Evolutionary conservation across 2,113 vertebrate species (phyloP), one percentile per base, ranked within the genome.

Genomic region (Oryzias melastigma): DNA sequence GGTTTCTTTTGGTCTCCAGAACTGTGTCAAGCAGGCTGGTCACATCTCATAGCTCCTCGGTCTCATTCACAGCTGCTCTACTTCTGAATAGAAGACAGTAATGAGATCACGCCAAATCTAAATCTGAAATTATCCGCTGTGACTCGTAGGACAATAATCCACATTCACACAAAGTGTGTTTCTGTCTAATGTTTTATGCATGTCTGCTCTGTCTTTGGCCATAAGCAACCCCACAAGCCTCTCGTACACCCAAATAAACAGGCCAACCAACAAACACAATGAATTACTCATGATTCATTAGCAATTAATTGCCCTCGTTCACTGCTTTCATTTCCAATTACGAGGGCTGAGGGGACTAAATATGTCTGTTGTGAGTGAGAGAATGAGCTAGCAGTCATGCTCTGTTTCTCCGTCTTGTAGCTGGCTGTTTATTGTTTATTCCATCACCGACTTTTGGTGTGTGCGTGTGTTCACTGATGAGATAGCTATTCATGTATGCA

Each of bases 221-320:
- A 88, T 73, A 77, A 88, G 87, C 87, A 84, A 85, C 85, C 65
- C 78, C 79, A 68, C 71, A 73, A 85, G 83, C 77, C 77, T 73
- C 83, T 73, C 67, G 50, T 79, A 87, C 84, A 82, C 80, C 87
- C 73, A 85, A 89, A 89, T 89, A 89, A 89, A 90, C 87, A 89
- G 80, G 76, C 73, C 84, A 79, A 84, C 87, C 83, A 85, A 74
- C 88, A 89, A 92, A 90, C 90, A 90, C 84, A 86, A 90, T 92
- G 82, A 91, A 92, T 92, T 91, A 92, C 88, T 90, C 89, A 92
- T 92, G 90, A 90, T 87, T 89, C 89, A 90, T 91, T 89, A 91
- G 87, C 90, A 91, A 92, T 90, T 89, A 90, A 91, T 90, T 88
- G 72, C 57, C 72, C 88, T 89, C 86, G 83, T 89, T 89, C 80